Percentiles rank a stretch among this genome's conserved stretches.
phyloP scores from a whole-genome alignment of 2,888 invertebrate genomes.

The Archaeoteleia sp. region DNA sequence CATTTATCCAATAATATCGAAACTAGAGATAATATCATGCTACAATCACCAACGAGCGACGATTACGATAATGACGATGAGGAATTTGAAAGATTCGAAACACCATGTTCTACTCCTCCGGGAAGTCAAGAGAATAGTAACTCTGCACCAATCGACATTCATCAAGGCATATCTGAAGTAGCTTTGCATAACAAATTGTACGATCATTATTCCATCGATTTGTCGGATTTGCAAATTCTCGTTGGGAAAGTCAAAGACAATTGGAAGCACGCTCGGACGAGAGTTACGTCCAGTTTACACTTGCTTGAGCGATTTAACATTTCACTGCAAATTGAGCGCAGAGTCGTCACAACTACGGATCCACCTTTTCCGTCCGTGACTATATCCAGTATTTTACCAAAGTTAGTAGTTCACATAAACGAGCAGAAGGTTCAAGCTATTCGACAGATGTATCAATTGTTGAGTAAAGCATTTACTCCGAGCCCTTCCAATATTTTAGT shows the following conservation, averaged over 20 bases:
- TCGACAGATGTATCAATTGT: slow-evolving; percentile 77
- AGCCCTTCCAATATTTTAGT: slow-evolving; percentile 48
- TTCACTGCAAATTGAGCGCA: slow-evolving; percentile 83
- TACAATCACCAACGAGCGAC: slow-evolving; percentile 45
- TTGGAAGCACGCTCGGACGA: slow-evolving; percentile 91
- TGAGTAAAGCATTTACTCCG: slow-evolving; percentile 60
- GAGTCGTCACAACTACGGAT: slow-evolving; percentile 88
- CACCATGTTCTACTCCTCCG: slow-evolving; percentile 92
- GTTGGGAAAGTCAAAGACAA: slow-evolving; percentile 92
- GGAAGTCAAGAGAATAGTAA: slow-evolving; percentile 83
- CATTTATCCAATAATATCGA: slow-evolving; percentile 78
- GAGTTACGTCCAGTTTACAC: slow-evolving; percentile 89
- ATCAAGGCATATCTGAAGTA: slow-evolving; percentile 76
- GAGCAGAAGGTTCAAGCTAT: slow-evolving; percentile 89
- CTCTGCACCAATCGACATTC: slow-evolving; percentile 59
- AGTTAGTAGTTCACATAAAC: slow-evolving; percentile 91
- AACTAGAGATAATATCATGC: slow-evolving; percentile 56
- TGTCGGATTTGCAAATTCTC: slow-evolving; percentile 80
- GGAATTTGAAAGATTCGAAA: slow-evolving; percentile 75
- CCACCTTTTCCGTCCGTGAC: slow-evolving; percentile 91
- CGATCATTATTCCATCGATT: slow-evolving; percentile 81
- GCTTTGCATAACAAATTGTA: slow-evolving; percentile 83
- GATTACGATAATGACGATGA: slow-evolving; percentile 63
- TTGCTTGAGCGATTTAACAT: slow-evolving; percentile 83
- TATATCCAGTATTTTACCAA: slow-evolving; percentile 89